Conservation (phyloP, 2,888 invertebrate genomes). For the Dastarcus helophoroides region DNA sequence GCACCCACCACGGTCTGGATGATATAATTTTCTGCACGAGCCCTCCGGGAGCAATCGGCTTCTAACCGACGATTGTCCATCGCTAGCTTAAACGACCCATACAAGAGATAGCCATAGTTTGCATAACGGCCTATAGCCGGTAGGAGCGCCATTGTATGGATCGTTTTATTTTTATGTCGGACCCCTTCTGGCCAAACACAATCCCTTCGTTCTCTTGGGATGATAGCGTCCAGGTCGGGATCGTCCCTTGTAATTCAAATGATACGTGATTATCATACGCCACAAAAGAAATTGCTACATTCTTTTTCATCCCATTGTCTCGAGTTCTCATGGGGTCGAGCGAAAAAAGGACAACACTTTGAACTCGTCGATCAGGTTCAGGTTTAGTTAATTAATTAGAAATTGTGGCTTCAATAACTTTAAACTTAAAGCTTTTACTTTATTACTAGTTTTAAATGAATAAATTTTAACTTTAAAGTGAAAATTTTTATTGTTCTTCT, state of each 20-base stretch:
- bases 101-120: constrained; percentile 34
- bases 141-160: constrained; percentile 30
- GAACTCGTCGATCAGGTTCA: too few species aligned
- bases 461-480: too few species aligned
- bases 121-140: constrained; percentile 34
- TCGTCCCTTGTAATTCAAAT: constrained; percentile 28
- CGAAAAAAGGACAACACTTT: too few species aligned
- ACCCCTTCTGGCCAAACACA: constrained; percentile 25
- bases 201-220: constrained; percentile 19
- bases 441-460: too few species aligned
- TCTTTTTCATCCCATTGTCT: too few species aligned
- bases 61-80: constrained; percentile 35
- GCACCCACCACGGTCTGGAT: constrained; percentile 24
- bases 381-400: too few species aligned
- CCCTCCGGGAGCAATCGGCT: constrained; percentile 30
- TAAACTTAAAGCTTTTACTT: too few species aligned
- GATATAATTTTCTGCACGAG: constrained; percentile 32
- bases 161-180: constrained; percentile 31
- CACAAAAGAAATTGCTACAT: too few species aligned
- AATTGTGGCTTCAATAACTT: too few species aligned
- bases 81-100: constrained; percentile 30
- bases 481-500: too few species aligned
- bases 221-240: constrained; percentile 15
- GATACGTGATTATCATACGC: constrained; percentile 33
- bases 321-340: too few species aligned